Conservation (phyloP, 2,797 vertebrate species). For the Chelmon rostratus region DNA sequence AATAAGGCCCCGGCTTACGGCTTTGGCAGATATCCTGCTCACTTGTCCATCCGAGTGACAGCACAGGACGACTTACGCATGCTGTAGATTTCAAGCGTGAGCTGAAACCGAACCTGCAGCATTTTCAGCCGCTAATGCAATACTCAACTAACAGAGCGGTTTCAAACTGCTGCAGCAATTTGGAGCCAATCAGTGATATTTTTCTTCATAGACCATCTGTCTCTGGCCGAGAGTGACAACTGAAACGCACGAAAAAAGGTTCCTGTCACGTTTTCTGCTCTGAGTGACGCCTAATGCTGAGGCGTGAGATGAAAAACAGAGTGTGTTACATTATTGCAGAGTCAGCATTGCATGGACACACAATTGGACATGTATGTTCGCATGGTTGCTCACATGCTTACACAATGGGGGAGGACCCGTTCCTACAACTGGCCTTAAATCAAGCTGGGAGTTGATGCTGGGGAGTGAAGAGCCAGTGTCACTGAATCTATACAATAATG, state of each 20-base stretch:
- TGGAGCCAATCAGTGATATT: conserved; percentile 50
- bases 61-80: conserved; percentile 35
- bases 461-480: not conserved
- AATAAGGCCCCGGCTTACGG: conserved; percentile 52
- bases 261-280: conserved; percentile 10
- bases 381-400: conserved; percentile 27
- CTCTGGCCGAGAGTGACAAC: conserved; percentile 13
- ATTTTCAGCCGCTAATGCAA: conserved; percentile 27
- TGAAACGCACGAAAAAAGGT: not conserved
- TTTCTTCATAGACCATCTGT: conserved; percentile 42
- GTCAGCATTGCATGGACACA: conserved; percentile 29
- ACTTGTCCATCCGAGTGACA: conserved; percentile 69
- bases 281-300: conserved; percentile 44
- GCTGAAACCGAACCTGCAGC: conserved; percentile 28
- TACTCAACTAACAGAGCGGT: conserved; percentile 37
- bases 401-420: not conserved
- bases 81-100: conserved; percentile 28
- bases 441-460: conserved; percentile 20
- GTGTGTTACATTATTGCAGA: conserved; percentile 10
- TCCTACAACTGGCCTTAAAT: conserved; percentile 30
- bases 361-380: not conserved
- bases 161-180: conserved; percentile 35
- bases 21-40: conserved; percentile 68
- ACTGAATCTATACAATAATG: conserved; percentile 4
- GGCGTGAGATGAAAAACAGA: conserved; percentile 19